Conservation (phyloP, 2,888 invertebrate genomes). For the Melikaiella ostensackeni region DNA sequence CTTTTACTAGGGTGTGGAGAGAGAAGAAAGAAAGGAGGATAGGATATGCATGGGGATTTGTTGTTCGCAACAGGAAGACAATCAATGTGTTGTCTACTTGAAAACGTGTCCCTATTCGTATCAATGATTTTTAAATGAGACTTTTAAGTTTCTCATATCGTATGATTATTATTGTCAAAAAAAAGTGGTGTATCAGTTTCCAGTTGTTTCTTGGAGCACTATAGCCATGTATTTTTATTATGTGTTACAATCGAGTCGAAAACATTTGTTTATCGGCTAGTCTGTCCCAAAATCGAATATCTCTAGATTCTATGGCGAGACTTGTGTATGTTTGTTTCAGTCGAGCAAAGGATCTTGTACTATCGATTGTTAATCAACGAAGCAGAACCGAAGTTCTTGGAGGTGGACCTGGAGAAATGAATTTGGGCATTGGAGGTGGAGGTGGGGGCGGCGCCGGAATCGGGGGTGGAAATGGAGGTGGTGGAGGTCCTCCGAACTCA, state of each 20-base stretch:
- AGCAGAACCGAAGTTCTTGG: constrained; percentile 78
- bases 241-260: constrained; percentile 66
- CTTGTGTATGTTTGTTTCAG: constrained; percentile 75
- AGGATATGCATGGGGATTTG: constrained; percentile 75
- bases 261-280: constrained; percentile 50
- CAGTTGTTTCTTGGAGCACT: constrained; percentile 62
- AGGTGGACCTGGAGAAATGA: constrained; percentile 73
- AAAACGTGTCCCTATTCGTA: constrained; percentile 55
- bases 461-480: constrained; percentile 61
- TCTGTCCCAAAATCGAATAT: constrained; percentile 49
- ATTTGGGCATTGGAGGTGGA: constrained; percentile 66
- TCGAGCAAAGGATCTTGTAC: constrained; percentile 88
- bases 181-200: constrained; percentile 62
- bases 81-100: constrained; percentile 53
- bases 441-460: constrained; percentile 68
- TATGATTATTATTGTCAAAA: constrained; percentile 42
- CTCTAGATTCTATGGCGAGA: constrained; percentile 45
- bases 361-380: constrained; percentile 82
- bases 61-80: constrained; percentile 72
- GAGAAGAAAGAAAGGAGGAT: constrained; percentile 69
- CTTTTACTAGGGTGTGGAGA: constrained; percentile 74
- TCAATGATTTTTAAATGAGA: constrained; percentile 49
- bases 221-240: constrained; percentile 63
- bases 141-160: constrained; percentile 42
- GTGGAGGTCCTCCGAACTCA: constrained; percentile 53